phyloP scores from a whole-genome alignment of 1,140 invertebrate species.

The Achroia grisella region DNA sequence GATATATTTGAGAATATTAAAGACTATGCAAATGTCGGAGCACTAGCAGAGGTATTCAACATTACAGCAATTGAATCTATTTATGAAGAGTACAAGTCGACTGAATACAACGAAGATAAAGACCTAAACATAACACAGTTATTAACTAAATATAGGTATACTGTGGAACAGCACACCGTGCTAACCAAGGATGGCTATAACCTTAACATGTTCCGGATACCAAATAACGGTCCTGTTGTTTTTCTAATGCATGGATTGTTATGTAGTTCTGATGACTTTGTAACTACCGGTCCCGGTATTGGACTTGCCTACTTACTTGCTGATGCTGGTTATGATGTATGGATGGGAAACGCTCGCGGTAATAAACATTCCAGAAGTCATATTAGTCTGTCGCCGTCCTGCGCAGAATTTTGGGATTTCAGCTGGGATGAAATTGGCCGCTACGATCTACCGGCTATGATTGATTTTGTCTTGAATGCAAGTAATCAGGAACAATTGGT shows the following conservation, averaged over 20 bases:
- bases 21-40: too few species aligned
- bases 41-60: too few species aligned
- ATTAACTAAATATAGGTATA: neutral
- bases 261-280: neutral
- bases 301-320: neutral
- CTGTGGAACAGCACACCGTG: neutral
- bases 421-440: slow-evolving; percentile 80
- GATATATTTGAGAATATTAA: too few species aligned
- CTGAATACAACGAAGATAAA: neutral
- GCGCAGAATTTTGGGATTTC: neutral
- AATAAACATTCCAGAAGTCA: neutral
- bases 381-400: neutral
- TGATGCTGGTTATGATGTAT: neutral
- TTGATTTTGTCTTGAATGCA: slow-evolving; percentile 74
- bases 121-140: neutral
- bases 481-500: slow-evolving; percentile 31
- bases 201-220: neutral
- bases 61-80: too few species aligned
- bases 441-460: slow-evolving; percentile 80
- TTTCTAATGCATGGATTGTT: neutral
- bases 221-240: neutral
- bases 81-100: too few species aligned
- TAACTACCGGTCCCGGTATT: neutral
- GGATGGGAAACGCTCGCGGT: neutral
- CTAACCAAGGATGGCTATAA: neutral